Percentiles rank a stretch among this genome's conserved stretches.
These are phyloP conservation scores for Macroglossus sobrinus DNA, from an alignment of 2,113 vertebrate species.

Conservation along the genomic window DNA sequence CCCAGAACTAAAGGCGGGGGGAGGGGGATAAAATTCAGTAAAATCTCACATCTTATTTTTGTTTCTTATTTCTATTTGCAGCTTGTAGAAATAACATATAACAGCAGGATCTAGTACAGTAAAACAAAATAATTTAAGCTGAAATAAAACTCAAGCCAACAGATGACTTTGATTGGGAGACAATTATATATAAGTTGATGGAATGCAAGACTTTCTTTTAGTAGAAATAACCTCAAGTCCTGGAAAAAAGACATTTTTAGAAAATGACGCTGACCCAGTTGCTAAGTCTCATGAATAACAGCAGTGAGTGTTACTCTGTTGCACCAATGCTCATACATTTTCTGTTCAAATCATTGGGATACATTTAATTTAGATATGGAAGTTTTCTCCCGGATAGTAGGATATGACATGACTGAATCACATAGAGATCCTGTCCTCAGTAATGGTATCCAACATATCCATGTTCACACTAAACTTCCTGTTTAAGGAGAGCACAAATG, in stretches of 20 bases:
- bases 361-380: neutral
- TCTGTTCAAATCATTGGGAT: neutral
- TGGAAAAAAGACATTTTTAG: constrained; percentile 49
- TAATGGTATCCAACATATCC: neutral
- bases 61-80: constrained; percentile 18
- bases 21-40: constrained; percentile 8
- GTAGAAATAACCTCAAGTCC: constrained; percentile 47
- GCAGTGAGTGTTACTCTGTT: neutral
- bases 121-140: constrained; percentile 11
- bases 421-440: neutral
- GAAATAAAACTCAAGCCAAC: constrained; percentile 48
- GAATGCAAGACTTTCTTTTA: constrained; percentile 58
- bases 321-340: neutral
- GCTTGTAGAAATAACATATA: constrained; percentile 10
- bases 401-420: neutral
- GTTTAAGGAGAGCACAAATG: neutral
- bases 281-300: neutral
- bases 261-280: constrained; percentile 34
- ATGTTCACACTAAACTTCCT: neutral
- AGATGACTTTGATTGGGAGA: constrained; percentile 41
- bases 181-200: neutral
- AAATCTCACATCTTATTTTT: constrained; percentile 20
- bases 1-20: neutral
- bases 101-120: constrained; percentile 1
- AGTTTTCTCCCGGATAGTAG: neutral